These are phyloP conservation scores for Sinocyclocheilus anshuiensis DNA, from an alignment of 2,113 vertebrate genomes.

Conservation along the genomic window DNA sequence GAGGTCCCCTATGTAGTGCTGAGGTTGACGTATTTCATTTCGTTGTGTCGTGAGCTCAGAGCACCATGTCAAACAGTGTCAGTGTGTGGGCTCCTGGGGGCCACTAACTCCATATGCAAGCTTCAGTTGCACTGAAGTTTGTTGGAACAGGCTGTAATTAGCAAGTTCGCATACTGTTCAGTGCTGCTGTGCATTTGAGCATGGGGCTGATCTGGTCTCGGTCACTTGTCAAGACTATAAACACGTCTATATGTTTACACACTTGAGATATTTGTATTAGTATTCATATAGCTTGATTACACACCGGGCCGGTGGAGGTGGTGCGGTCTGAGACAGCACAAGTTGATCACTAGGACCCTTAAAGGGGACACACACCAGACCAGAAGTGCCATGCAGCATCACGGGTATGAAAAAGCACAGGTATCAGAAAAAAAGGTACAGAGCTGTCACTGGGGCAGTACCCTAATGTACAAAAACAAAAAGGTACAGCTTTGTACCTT, in stretches of 20 bases:
- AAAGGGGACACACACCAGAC: not conserved
- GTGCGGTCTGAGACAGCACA: not conserved
- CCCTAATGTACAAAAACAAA: too few relatives aligned
- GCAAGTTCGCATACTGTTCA: constrained; percentile 23
- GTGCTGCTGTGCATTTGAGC: not conserved
- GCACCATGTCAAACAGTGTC: constrained; percentile 20
- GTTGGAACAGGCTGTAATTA: constrained; percentile 44
- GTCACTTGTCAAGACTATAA: not conserved
- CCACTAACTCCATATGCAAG: constrained; percentile 25
- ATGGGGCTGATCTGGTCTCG: not conserved
- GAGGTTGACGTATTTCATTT: constrained; percentile 45
- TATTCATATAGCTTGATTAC: not conserved
- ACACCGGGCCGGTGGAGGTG: not conserved
- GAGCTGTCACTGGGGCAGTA: too few relatives aligned
- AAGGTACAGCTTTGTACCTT: too few relatives aligned
- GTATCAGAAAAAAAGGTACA: not conserved
- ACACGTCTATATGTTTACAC: not conserved
- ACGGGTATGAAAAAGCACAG: not conserved
- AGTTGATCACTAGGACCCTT: not conserved
- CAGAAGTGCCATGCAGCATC: not conserved
- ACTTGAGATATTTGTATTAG: not conserved
- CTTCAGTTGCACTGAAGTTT: constrained; percentile 13
- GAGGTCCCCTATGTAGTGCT: constrained; percentile 6
- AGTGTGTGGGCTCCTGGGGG: constrained; percentile 2
- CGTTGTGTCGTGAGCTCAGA: constrained; percentile 17